Conservation (phyloP, 2,888 invertebrate species). For the Epinotia bilunana region DNA sequence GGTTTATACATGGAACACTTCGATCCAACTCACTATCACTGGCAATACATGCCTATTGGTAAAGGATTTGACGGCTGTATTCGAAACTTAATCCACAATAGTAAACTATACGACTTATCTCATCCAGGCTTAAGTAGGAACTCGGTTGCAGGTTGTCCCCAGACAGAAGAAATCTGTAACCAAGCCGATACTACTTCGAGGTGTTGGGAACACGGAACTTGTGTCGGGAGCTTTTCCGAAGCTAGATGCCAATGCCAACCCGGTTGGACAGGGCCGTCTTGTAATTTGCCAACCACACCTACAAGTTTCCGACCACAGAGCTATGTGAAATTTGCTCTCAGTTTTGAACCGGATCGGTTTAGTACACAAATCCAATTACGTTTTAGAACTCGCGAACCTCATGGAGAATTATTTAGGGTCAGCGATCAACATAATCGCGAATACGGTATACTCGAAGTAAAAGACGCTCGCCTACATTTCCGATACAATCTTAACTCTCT, state of each 20-base stretch:
- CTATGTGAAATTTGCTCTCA: slow-evolving; percentile 98
- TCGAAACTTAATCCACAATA: slow-evolving; percentile 97
- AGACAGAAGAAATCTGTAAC: slow-evolving; percentile 96
- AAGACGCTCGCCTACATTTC: slow-evolving; percentile 95
- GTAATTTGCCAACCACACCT: slow-evolving; percentile 93
- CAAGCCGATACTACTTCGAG: slow-evolving; percentile 93
- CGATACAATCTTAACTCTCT: slow-evolving; percentile 96
- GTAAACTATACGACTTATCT: slow-evolving; percentile 97
- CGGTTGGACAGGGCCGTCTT: slow-evolving; percentile 97
- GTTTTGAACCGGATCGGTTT: slow-evolving; percentile 96
- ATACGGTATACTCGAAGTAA: slow-evolving; percentile 96
- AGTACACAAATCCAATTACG: slow-evolving; percentile 96
- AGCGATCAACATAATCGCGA: slow-evolving; percentile 97
- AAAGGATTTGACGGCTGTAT: slow-evolving; percentile 98
- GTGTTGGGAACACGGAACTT: slow-evolving; percentile 97
- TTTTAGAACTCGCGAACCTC: slow-evolving; percentile 96
- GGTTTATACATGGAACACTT: slow-evolving; percentile 95
- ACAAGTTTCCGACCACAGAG: slow-evolving; percentile 97
- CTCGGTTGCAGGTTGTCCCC: slow-evolving; percentile 95
- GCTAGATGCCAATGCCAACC: slow-evolving; percentile 97
- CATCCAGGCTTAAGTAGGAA: slow-evolving; percentile 95
- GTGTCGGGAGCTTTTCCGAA: slow-evolving; percentile 95
- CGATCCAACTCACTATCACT: slow-evolving; percentile 94
- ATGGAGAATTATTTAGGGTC: slow-evolving; percentile 96
- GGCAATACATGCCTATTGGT: slow-evolving; percentile 95